These are phyloP conservation scores for Ctena decussata DNA, from an alignment of 2,888 invertebrate species.

Conservation along the genomic window DNA sequence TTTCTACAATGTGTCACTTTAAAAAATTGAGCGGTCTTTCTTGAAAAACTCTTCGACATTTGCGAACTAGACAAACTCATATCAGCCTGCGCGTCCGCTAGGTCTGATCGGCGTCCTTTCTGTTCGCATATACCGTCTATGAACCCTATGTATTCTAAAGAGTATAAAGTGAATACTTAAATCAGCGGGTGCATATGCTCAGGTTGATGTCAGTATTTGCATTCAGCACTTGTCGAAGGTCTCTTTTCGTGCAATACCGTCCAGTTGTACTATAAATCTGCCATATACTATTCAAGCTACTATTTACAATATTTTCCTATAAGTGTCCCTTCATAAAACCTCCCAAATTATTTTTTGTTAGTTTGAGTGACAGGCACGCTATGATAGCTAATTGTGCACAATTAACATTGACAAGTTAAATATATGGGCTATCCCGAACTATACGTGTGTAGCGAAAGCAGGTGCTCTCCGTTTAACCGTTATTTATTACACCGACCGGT, in stretches of 20 bases:
- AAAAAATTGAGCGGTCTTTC: no score
- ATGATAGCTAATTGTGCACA: constrained; percentile 16
- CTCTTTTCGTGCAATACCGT: no score
- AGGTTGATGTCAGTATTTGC: no score
- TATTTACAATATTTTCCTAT: constrained; percentile 7
- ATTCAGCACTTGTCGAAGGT: no score
- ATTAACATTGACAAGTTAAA: constrained; percentile 9
- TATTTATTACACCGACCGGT: not conserved
- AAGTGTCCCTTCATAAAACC: constrained; percentile 12
- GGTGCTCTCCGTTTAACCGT: not conserved
- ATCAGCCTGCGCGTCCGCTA: no score
- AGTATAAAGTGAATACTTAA: no score
- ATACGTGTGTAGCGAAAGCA: constrained; percentile 6
- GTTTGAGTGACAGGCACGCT: constrained; percentile 1
- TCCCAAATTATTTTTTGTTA: not conserved
- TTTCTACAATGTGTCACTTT: constrained; percentile 9
- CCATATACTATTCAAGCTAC: not conserved
- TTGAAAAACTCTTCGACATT: no score
- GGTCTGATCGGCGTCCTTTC: no score
- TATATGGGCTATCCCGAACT: constrained; percentile 12
- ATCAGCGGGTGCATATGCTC: no score
- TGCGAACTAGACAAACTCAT: no score
- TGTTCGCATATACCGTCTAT: no score
- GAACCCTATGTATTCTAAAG: no score
- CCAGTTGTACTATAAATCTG: constrained; percentile 3